Evolutionary conservation across 2,113 vertebrate species (phyloP), one percentile per base, ranked within the genome.

Genomic region (Paralichthys olivaceus): DNA sequence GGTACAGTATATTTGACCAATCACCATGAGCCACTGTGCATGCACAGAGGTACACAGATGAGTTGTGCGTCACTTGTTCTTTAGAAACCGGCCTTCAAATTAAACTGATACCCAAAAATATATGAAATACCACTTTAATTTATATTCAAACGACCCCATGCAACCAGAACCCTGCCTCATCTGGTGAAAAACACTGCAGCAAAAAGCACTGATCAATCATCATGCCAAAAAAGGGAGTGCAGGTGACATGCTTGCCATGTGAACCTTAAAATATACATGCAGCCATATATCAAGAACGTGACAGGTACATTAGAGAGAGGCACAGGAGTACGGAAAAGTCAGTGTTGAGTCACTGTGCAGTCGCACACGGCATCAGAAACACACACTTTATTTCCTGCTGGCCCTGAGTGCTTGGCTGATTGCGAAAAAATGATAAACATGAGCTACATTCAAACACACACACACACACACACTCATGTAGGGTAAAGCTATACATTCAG

Each of bases 221-320:
- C 49, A 60, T 89, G 90, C 80, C 89, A 83, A 61, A 87, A n/a
- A 81, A 89, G 75, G 87, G 75, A 90, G 83, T 88, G 84, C 78
- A 86, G 85, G 85, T 91, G 90, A 91, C 82, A 86, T 80, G 69
- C 88, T 87, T 88, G 87, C 90, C 90, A 90, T 88, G 87, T 94
- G 90, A 94, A 91, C 91, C 91, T 86, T 91, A 92, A 91, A 91
- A 94, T 91, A 92, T 93, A 92, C 91, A 93, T 89, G 90, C 82
- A 85, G 72, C 84, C 86, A 92, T 93, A 91, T 86, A 93, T 93
- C 92, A 93, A 69, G 60, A 76, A 70, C 77, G 79, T 91, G 92
- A 93, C 90, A 93, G 90, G 89, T 90, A 88, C 88, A 91, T 93
- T 93, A 92, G 80, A 87, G 77, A 73, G 77, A 75, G 72, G 75